Conservation (phyloP, 35 echinoderm and acorn worm species). For the Antedon bifida region DNA sequence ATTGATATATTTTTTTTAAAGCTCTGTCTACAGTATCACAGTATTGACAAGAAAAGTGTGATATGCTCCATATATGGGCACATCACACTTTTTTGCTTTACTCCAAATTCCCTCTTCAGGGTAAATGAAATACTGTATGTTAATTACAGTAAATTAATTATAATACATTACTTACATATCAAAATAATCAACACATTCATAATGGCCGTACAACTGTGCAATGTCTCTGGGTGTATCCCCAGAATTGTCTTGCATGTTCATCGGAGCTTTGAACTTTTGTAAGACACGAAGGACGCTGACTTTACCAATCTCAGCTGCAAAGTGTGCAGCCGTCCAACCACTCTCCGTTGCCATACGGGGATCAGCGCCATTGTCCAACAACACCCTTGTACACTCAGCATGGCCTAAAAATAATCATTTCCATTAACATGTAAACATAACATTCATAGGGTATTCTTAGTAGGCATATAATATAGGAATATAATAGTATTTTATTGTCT, state of each 20-base stretch:
- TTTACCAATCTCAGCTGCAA: slow-evolving; percentile 72
- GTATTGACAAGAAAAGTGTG: too few relatives aligned
- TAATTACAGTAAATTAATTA: too few relatives aligned
- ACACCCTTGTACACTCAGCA: slow-evolving; percentile 59
- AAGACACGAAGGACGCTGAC: slow-evolving; percentile 52
- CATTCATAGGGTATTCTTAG: neutral
- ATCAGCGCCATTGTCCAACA: slow-evolving; percentile 59
- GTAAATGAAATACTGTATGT: too few relatives aligned
- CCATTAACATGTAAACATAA: neutral
- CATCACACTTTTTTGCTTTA: too few relatives aligned
- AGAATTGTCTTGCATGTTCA: slow-evolving; percentile 41
- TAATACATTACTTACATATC: slow-evolving; percentile 44
- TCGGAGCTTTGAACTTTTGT: slow-evolving; percentile 51
- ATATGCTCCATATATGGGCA: too few relatives aligned
- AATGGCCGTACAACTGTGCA: slow-evolving; percentile 67
- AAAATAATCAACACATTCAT: slow-evolving; percentile 67
- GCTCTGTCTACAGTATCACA: too few relatives aligned
- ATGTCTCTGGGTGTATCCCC: slow-evolving; percentile 63
- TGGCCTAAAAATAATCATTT: slow-evolving; percentile 41
- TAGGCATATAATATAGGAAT: neutral
- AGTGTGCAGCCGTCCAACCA: slow-evolving; percentile 80
- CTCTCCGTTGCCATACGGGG: slow-evolving; percentile 50
- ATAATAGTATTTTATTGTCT: too few relatives aligned
- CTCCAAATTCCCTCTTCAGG: too few relatives aligned
- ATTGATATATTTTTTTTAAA: too few relatives aligned